Evolutionary conservation across 1,140 invertebrate genomes (phyloP).

Genomic region (roundworm (Caenorhabditis elegans)): WBcel235 BX284606.5:2484501-2485000

Average conservation of each 20-base stretch:
- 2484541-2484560: too few species aligned
- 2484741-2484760: slow-evolving; percentile 24
- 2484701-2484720: slow-evolving; percentile 38
- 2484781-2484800: not conserved
- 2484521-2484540: too few species aligned
- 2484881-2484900: slow-evolving; percentile 11
- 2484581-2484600: too few species aligned
- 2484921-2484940: not conserved
- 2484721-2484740: slow-evolving; percentile 45
- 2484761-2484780: not conserved
- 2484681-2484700: slow-evolving; percentile 46
- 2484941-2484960: not conserved
- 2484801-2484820: not conserved
- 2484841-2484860: slow-evolving; percentile 33
- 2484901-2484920: slow-evolving; percentile 39
- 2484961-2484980: slow-evolving; percentile 25
- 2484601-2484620: too few species aligned
- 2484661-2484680: too few species aligned
- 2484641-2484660: too few species aligned
- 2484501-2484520: too few species aligned
- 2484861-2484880: slow-evolving; percentile 41
- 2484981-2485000: slow-evolving; percentile 26
- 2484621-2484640: too few species aligned
- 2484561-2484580: too few species aligned
- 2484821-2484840: slow-evolving; percentile 30